A percentile compares a stretch with the other conserved stretches of the same genome.
phyloP scores from a whole-genome alignment of 2,797 vertebrate genomes.

The Chiloscyllium punctatum region DNA sequence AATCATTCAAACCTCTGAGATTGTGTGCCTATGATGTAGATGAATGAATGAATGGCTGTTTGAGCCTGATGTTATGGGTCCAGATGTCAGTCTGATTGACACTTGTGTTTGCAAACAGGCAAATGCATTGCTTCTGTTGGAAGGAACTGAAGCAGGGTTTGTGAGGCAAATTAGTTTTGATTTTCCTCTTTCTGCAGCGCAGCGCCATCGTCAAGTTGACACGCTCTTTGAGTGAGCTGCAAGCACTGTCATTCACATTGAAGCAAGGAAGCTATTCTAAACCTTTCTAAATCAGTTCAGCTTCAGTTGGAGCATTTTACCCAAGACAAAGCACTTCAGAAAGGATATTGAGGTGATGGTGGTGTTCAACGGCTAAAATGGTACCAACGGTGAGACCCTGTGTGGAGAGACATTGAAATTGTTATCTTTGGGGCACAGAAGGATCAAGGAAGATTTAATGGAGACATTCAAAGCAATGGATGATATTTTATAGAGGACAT shows the following conservation, averaged over 20 bases:
- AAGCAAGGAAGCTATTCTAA: neutral
- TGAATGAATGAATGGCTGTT: neutral
- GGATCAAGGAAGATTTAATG: neutral
- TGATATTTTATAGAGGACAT: neutral
- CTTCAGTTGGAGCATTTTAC: neutral
- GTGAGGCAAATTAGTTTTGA: neutral
- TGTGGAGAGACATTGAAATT: neutral
- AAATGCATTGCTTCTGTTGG: neutral
- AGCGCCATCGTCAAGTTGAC: neutral
- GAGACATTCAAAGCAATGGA: neutral
- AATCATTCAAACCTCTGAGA: neutral
- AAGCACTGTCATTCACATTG: neutral
- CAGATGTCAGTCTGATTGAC: neutral
- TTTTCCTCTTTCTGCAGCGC: neutral
- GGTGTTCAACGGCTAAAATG: neutral
- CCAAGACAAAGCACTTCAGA: neutral
- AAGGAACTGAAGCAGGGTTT: neutral
- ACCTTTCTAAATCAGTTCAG: neutral
- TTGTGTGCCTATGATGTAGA: neutral
- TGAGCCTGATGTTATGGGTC: neutral
- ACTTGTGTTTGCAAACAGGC: slow-evolving; percentile 11
- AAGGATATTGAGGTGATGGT: neutral
- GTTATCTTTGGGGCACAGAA: neutral
- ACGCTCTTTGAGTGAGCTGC: neutral
- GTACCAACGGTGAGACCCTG: neutral